phyloP scores from a whole-genome alignment of 2,113 vertebrate species.

The Pundamilia nyererei region DNA sequence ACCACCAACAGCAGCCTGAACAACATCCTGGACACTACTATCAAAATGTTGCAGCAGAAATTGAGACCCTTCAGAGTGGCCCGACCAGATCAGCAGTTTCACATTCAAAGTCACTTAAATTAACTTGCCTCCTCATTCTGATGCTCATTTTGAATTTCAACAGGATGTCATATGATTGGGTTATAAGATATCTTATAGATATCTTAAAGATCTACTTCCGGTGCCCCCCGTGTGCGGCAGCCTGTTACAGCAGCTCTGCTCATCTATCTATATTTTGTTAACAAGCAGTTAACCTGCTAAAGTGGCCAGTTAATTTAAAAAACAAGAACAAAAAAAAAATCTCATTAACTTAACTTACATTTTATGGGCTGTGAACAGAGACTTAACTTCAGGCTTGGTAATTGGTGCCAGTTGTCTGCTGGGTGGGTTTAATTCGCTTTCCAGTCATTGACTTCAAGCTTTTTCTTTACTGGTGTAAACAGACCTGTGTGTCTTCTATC shows the following conservation, averaged over 20 bases:
- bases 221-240: too few relatives aligned
- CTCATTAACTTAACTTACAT: background rate
- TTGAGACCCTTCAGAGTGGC: background rate
- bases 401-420: background rate
- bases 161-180: background rate
- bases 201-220: too few relatives aligned
- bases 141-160: background rate
- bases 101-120: background rate
- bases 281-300: background rate
- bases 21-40: background rate
- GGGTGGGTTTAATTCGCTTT: background rate
- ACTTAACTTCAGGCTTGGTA: background rate
- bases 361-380: background rate
- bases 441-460: background rate
- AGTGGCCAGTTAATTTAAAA: background rate
- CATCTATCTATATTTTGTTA: background rate
- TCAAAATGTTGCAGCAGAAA: background rate
- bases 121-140: background rate
- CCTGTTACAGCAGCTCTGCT: too few relatives aligned
- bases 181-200: background rate
- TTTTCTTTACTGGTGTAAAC: background rate
- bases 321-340: background rate
- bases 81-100: background rate
- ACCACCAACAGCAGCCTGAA: background rate
- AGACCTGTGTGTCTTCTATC: background rate